Base-by-base conservation (phyloP, 2,113 vertebrate genomes). In the Rissa tridactyla region DNA sequence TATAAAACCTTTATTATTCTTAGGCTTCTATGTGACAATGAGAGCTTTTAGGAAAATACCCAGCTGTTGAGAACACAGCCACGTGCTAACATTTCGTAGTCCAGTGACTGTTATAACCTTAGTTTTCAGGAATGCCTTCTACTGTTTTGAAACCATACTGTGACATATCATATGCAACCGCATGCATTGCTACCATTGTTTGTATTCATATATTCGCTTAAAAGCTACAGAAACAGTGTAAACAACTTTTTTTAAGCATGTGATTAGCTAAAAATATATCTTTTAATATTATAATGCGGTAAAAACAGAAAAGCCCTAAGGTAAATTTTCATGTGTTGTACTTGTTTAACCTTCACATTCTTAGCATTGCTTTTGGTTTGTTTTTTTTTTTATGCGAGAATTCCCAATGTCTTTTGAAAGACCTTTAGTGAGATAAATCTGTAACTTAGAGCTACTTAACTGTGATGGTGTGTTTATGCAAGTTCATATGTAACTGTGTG, bases 111-210 rank as follows among this genome's bases (percentile, higher is more conserved):
- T 22, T 75, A 62, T 11, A 66, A 93, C 96, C 88, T 97, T 89
- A 11, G 13, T 26, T 57, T 68, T 61, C 75, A 84, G 75, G 89
- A 95, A 94, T 92, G 80, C 57, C 13, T 76, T 36, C 21, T 62
- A n/a, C 47, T 52, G 57, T 71, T 76, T 58, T 81, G 61, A 58
- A 71, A 68, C 30, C 6, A 10, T 23, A 15, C 51, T 93, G 15
- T 5, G 60, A 61, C 77, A n/a, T 72, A 84, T 76, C 25, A 58
- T 73, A 84, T 97, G 96, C 96, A 92, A 44, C 79, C 10, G 93
- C 98, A 98, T 91, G 93, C 1, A 0, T 97, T 97, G 77, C 65
- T 86, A 14, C 16, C 18, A 2, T 46, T 87, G 64, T 68, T 71
- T 69, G 52, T 72, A 86, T 82, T 90, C 51, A n/a, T 54, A 4